phyloP scores from a whole-genome alignment of 2,888 invertebrate species.

The Papilio elwesi region DNA sequence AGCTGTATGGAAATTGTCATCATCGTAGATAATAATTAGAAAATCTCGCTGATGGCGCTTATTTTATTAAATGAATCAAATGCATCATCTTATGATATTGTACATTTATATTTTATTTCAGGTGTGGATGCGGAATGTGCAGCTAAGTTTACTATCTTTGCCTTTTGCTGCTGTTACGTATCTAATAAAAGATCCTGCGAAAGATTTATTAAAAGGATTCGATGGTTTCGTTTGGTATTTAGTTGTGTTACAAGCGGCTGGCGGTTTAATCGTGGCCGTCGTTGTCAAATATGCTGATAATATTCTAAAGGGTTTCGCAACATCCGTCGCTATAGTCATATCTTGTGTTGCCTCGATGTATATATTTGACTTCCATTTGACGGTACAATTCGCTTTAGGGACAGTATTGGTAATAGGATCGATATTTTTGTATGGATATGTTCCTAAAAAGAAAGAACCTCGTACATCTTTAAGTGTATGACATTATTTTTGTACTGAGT shows the following conservation, averaged over 20 bases:
- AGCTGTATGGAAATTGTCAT: no score
- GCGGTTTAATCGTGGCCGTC: conserved; percentile 98
- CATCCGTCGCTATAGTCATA: conserved; percentile 97
- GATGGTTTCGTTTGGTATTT: conserved; percentile 94
- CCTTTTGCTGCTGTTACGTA: conserved; percentile 94
- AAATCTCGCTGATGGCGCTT: not conserved
- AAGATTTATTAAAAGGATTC: conserved; percentile 85
- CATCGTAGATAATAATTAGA: not conserved
- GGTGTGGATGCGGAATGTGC: conserved; percentile 98
- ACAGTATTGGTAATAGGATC: conserved; percentile 95
- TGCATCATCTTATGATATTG: not conserved
- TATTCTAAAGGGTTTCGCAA: conserved; percentile 99
- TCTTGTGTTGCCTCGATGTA: conserved; percentile 97
- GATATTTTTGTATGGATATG: conserved; percentile 96
- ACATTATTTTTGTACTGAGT: conserved; percentile 44
- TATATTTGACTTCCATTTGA: conserved; percentile 94
- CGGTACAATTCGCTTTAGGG: conserved; percentile 93
- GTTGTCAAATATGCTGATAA: conserved; percentile 99
- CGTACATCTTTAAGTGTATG: conserved; percentile 71
- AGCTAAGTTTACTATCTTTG: conserved; percentile 95
- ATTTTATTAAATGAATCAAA: no score
- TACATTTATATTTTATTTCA: conserved; percentile 56
- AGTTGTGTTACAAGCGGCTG: conserved; percentile 95
- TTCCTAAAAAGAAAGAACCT: conserved; percentile 83
- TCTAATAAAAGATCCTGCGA: conserved; percentile 88